Percentiles rank a stretch among this genome's conserved stretches.
Evolutionary conservation across 2,888 invertebrate genomes (phyloP).

Genomic region (Scaptomyza parva): DNA sequence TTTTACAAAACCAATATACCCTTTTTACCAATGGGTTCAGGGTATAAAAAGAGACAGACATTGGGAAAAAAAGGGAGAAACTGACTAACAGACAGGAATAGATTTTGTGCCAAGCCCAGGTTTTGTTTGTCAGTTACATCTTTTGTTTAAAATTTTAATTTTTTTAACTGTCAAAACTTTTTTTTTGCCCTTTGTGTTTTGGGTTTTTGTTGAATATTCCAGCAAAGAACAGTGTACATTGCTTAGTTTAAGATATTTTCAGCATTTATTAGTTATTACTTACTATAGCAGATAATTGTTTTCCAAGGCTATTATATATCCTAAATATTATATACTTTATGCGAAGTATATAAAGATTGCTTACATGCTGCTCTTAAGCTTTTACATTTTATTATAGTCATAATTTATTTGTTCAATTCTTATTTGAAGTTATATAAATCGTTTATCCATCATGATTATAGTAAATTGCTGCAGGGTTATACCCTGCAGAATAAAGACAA

Average conservation of each 20-base stretch:
- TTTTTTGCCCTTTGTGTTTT: slow-evolving; percentile 66
- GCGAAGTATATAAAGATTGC: neutral
- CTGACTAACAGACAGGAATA: slow-evolving; percentile 9
- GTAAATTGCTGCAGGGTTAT: too few species aligned
- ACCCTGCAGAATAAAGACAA: too few species aligned
- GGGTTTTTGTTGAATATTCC: slow-evolving; percentile 59
- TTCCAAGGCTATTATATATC: too few species aligned
- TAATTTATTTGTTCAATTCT: neutral
- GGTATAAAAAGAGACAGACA: too few species aligned
- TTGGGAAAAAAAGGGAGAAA: too few species aligned
- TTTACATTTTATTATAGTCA: neutral
- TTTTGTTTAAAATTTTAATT: slow-evolving; percentile 65
- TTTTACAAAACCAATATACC: too few species aligned
- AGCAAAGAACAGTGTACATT: slow-evolving; percentile 23
- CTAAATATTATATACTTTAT: too few species aligned
- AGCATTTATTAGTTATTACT: slow-evolving; percentile 23
- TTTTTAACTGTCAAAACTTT: slow-evolving; percentile 58
- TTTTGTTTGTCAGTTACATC: slow-evolving; percentile 28
- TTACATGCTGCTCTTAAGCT: neutral
- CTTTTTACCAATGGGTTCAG: too few species aligned
- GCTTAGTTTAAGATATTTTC: slow-evolving; percentile 18
- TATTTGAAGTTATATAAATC: too few species aligned
- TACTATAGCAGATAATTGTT: slow-evolving; percentile 41
- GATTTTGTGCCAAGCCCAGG: slow-evolving; percentile 65
- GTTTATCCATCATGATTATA: too few species aligned